A percentile compares a stretch with the other conserved stretches of the same genome.
phyloP scores from a whole-genome alignment of 1,140 invertebrate species.

The Lasioglossum baleicum region DNA sequence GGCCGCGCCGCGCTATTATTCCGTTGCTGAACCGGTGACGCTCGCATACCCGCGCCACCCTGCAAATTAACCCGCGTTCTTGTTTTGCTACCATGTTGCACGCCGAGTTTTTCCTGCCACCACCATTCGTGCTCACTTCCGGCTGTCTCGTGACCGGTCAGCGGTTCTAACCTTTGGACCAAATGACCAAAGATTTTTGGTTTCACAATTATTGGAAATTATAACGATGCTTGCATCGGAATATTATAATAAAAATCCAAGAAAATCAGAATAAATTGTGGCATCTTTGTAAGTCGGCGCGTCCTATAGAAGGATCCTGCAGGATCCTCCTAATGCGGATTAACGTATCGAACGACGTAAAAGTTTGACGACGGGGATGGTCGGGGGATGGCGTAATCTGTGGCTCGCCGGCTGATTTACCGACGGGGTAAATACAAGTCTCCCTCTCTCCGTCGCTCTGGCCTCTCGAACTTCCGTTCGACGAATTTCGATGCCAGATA shows the following conservation, averaged over 20 bases:
- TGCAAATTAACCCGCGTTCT: conserved; percentile 30
- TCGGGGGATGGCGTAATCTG: conserved; percentile 8
- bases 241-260: no score
- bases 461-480: conserved; percentile 31
- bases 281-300: no score
- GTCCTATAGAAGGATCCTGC: no score
- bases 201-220: no score
- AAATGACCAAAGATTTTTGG: no score
- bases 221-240: no score
- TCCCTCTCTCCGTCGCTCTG: background rate
- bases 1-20: conserved; percentile 41
- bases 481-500: conserved; percentile 24
- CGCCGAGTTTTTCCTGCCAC: background rate
- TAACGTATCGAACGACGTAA: conserved; percentile 18
- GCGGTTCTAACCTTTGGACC: no score
- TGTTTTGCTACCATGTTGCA: background rate
- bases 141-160: no score
- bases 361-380: conserved; percentile 21
- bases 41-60: conserved; percentile 4
- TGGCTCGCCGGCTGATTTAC: conserved; percentile 35
- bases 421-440: conserved; percentile 7
- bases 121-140: no score
- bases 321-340: conserved; percentile 4
- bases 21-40: conserved; percentile 19
- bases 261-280: no score